These are phyloP conservation scores for Cryptoblepharus egeriae DNA, from an alignment of 2,797 vertebrate species.

Conservation along the genomic window DNA sequence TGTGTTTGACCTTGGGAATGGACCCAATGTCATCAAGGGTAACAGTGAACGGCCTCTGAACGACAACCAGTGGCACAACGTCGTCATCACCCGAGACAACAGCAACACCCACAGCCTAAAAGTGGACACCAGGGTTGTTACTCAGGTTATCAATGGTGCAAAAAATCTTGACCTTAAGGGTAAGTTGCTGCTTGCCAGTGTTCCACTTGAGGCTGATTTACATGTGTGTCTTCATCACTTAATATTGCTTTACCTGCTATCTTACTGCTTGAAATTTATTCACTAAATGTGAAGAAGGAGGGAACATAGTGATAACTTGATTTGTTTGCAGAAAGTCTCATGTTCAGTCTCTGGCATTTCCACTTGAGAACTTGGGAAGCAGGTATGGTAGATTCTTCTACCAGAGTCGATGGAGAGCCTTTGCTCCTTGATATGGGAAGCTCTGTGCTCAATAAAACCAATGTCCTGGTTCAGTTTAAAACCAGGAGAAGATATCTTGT, in stretches of 20 bases:
- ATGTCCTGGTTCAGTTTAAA: not conserved
- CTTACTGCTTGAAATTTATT: not conserved
- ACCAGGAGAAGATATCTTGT: not conserved
- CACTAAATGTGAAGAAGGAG: not conserved
- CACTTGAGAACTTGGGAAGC: not conserved
- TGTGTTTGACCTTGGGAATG: constrained; percentile 96
- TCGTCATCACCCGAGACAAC: constrained; percentile 96
- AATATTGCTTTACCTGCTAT: not conserved
- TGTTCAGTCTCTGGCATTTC: not conserved
- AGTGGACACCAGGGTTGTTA: constrained; percentile 91
- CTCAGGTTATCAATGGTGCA: constrained; percentile 96
- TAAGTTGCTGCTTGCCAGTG: constrained; percentile 54
- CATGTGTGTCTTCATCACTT: not conserved
- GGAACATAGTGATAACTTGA: not conserved
- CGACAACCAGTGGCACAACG: constrained; percentile 99
- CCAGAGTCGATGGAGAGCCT: not conserved
- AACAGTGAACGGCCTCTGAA: constrained; percentile 94
- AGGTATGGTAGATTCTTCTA: not conserved
- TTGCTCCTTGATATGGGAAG: not conserved
- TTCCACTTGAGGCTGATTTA: not conserved
- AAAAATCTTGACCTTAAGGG: constrained; percentile 98
- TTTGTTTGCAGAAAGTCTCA: not conserved
- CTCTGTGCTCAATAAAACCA: not conserved
- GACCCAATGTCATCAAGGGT: constrained; percentile 96
- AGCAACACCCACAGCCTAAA: constrained; percentile 97